These are phyloP conservation scores for Phasianus colchicus DNA, from an alignment of 2,113 vertebrate species.

Conservation along the genomic window DNA sequence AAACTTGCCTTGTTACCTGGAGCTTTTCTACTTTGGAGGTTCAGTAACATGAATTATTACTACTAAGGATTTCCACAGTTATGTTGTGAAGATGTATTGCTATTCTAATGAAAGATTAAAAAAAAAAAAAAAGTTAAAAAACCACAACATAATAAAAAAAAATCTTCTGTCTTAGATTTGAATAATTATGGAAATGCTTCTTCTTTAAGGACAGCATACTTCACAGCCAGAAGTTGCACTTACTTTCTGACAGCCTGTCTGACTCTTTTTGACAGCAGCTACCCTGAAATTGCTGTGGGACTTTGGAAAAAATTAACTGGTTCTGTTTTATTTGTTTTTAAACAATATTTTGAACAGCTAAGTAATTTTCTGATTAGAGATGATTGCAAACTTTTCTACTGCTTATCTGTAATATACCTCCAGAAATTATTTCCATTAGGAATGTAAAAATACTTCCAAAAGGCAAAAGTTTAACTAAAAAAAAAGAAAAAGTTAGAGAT, in stretches of 20 bases:
- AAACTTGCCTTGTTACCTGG: conserved; percentile 10
- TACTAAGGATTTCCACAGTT: neutral
- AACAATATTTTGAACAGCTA: conserved; percentile 18
- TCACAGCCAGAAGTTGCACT: neutral
- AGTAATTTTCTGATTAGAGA: neutral
- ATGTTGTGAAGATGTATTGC: neutral
- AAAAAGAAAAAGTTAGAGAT: neutral
- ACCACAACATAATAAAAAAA: neutral
- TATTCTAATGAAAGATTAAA: conserved; percentile 4
- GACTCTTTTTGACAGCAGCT: conserved; percentile 21
- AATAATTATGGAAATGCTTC: conserved; percentile 17
- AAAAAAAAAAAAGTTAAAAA: neutral
- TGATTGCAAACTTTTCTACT: neutral
- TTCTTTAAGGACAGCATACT: conserved; percentile 23
- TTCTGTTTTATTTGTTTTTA: conserved; percentile 31
- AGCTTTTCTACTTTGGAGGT: neutral
- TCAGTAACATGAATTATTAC: neutral
- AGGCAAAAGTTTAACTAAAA: neutral
- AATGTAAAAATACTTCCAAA: neutral
- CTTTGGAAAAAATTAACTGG: conserved; percentile 28
- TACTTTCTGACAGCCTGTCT: conserved; percentile 33
- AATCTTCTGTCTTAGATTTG: neutral
- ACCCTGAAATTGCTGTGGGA: conserved; percentile 8
- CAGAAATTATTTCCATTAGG: neutral
- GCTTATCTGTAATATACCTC: neutral